Evolutionary conservation across 1,140 invertebrate species (phyloP), one percentile per base, ranked within the genome.

Genomic region (Pogonus chalceus): DNA sequence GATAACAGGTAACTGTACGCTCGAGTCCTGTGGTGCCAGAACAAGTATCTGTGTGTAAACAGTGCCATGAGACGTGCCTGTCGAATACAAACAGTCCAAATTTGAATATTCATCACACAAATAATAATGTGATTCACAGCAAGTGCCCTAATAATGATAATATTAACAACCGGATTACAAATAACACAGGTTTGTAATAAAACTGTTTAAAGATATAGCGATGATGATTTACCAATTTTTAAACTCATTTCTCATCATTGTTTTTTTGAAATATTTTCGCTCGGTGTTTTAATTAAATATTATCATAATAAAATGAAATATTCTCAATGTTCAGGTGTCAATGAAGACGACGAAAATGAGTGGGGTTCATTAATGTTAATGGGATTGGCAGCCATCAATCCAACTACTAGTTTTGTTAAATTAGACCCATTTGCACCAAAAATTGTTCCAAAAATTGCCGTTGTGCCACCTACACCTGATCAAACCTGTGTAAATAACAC

Each of bases 391-490:
- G 79, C 79, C 43, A 76, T 79, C 9, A 80, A 79, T 58, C 79
- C 77, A 60, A 79, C 75, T 57, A 79, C 77, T 57, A 79, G 75
- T 69, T 70, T 79, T 57, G 79, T 79, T 70, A 78, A 77, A 68
- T 74, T 80, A 67, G 79, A 79, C 62, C 74, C 76, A 2, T 70
- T 69, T 54, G 53, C 60, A 2, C 69, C 72, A 54, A 73, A 71
- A 48, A 70, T 70, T 49, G 69, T 80, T 43, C 83, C 83, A 18
- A 81, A 82, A 66, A 88, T 88, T 62, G 76, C 85, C 14, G 81
- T 88, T 22, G 74, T 85, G 20, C 85, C 86, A 47, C 83, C 86
- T 12, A 88, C 85, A 2, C 85, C 85, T 1, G 83, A 87, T 18
- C 37, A 9, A 43, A 43, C 37, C 7, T 43, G 7, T 43, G 37